A percentile compares a stretch with the other conserved stretches of the same genome.
phyloP scores from a whole-genome alignment of 2,113 vertebrate genomes.

The Polyodon spathula region DNA sequence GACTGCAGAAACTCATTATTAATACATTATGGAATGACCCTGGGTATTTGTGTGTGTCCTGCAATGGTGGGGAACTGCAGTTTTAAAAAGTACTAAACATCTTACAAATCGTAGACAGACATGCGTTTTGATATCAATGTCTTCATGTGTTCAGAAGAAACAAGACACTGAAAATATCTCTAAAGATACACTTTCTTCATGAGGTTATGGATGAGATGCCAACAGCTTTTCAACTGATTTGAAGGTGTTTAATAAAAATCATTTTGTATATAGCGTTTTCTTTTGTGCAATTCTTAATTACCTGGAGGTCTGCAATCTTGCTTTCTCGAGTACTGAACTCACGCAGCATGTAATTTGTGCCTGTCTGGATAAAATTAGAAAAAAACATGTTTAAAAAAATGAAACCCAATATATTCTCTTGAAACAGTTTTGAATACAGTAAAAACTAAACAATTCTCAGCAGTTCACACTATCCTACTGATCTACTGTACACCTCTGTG shows the following conservation, averaged over 20 bases:
- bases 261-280: too few species aligned
- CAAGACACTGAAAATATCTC: not conserved
- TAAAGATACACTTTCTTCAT: not conserved
- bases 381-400: constrained; percentile 9
- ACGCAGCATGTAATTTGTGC: constrained; percentile 75
- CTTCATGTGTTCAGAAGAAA: not conserved
- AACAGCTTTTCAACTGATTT: constrained; percentile 7
- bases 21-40: too few species aligned
- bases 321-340: constrained; percentile 92
- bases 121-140: too few species aligned
- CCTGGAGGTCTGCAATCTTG: constrained; percentile 78
- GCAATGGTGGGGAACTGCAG: too few species aligned
- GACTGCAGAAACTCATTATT: not conserved
- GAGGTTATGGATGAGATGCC: not conserved
- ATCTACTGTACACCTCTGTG: not conserved
- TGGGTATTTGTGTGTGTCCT: too few species aligned
- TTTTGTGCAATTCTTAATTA: too few species aligned
- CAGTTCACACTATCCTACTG: too few species aligned
- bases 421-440: not conserved
- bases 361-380: constrained; percentile 57
- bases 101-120: too few species aligned
- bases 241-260: not conserved
- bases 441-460: too few species aligned
- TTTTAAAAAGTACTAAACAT: too few species aligned
- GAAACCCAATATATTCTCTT: not conserved